Conservation (phyloP, 2,113 vertebrate genomes). For the Dendrocopos noguchii region DNA sequence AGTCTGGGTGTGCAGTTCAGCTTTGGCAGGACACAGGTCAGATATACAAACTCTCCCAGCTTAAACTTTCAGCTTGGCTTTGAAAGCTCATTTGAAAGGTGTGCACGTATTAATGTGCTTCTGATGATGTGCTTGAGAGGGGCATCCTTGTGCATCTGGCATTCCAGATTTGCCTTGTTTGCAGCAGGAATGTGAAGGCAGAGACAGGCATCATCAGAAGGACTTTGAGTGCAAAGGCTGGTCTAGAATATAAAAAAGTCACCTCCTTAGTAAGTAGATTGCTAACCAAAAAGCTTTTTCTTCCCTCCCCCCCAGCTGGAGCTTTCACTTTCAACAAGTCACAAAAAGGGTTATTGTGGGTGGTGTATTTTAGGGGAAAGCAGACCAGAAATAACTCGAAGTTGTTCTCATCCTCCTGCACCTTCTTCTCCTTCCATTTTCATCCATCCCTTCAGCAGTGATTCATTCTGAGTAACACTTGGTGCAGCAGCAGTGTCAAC, state of each 20-base stretch:
- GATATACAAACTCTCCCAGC: background rate
- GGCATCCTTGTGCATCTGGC: background rate
- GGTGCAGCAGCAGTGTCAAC: background rate
- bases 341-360: background rate
- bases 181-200: background rate
- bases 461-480: background rate
- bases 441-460: background rate
- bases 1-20: background rate
- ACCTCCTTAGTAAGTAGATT: background rate
- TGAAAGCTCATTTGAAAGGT: background rate
- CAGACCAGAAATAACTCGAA: background rate
- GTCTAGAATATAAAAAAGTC: background rate
- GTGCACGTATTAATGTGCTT: fast-evolving
- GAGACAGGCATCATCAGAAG: background rate
- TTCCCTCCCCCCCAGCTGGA: background rate
- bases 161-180: background rate
- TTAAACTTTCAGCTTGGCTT: background rate
- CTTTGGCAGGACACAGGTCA: background rate
- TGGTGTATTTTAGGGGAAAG: background rate
- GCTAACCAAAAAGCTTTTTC: fast-evolving
- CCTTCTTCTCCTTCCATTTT: background rate
- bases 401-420: background rate
- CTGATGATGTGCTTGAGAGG: background rate
- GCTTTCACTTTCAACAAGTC: background rate
- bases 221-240: background rate